A percentile compares a stretch with the other conserved stretches of the same genome.
Conservation (phyloP, 2,888 invertebrate genomes). For the Rhagonycha lutea region DNA sequence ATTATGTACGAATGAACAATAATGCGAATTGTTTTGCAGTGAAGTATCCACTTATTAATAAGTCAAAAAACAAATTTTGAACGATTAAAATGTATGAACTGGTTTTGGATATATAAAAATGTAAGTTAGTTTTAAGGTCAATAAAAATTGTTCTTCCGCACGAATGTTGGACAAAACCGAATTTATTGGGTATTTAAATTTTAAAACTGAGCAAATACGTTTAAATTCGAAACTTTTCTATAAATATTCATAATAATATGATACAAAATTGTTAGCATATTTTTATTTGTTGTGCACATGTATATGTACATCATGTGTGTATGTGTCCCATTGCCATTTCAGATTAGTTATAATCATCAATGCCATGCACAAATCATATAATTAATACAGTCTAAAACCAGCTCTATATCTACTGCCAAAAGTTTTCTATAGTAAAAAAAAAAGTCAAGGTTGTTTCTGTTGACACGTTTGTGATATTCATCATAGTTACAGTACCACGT, state of each 20-base stretch:
- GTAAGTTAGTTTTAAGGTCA: neutral
- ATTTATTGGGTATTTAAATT: neutral
- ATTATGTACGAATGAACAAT: neutral
- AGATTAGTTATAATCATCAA: neutral
- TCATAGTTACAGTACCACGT: slow-evolving; percentile 14
- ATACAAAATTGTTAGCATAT: neutral
- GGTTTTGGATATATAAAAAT: neutral
- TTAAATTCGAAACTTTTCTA: neutral
- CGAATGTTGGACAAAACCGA: neutral
- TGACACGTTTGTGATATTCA: slow-evolving; percentile 34
- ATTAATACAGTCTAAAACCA: slow-evolving; percentile 3
- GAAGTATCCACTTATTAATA: neutral
- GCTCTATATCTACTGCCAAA: slow-evolving; percentile 22
- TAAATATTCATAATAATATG: neutral
- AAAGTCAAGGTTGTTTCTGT: slow-evolving; percentile 34
- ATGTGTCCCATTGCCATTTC: neutral
- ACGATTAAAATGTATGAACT: neutral
- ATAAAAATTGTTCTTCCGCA: neutral
- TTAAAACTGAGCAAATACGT: neutral
- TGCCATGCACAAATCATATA: slow-evolving; percentile 1
- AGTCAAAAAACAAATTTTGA: neutral
- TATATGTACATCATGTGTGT: neutral
- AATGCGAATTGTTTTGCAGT: neutral
- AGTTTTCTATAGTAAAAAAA: slow-evolving; percentile 20
- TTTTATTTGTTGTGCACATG: neutral